Base-by-base conservation (phyloP, 2,113 vertebrate genomes). In the Trachemys scripta region DNA sequence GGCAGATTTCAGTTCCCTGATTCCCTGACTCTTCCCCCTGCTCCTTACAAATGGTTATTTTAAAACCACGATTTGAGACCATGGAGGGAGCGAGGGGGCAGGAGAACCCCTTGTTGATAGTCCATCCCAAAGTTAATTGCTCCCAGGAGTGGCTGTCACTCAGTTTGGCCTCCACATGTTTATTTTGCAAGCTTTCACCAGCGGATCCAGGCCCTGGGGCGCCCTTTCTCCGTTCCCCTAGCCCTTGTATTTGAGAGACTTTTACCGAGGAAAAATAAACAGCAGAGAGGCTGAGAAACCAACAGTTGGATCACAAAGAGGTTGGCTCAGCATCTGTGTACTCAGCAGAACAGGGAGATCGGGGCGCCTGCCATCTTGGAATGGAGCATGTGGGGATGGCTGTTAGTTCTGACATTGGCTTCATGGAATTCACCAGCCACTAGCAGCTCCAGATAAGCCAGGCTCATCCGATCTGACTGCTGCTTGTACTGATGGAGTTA, bases 261-360 rank as follows among this genome's bases (percentile, higher is more conserved):
- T 96, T 96, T 97, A 82, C 59, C 50, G 84, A 96, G 94, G 84
- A 92, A 97, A 97, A 97, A 97, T 96, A 97, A 97, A 97, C 97
- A 97, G 90, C 25, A 0, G 88, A 94, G 84, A 97, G 92, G 56
- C 97, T 94, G 93, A 76, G 90, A 95, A 94, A 84, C 35, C 16
- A 20, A 17, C 5, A 8, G 47, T 42, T 65, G 42, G 54, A 22
- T 84, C 85, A 90, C 0, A 10, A 27, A 31, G 42, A 22, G 81
- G 86, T 94, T 53, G 31, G 88, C 92, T 90, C 8, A 0, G 65
- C 42, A 88, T 76, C 0, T 0, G 53, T 81, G 95, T 80, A 96
- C 90, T 93, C 96, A 96, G 93, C 82, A 91, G 79, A 50, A 49
- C 51, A 76, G 24, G 29, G 53, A 42, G 87, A 89, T 12, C 1